Base-by-base conservation (phyloP, 2,113 vertebrate species). In the Callithrix jacchus region DNA sequence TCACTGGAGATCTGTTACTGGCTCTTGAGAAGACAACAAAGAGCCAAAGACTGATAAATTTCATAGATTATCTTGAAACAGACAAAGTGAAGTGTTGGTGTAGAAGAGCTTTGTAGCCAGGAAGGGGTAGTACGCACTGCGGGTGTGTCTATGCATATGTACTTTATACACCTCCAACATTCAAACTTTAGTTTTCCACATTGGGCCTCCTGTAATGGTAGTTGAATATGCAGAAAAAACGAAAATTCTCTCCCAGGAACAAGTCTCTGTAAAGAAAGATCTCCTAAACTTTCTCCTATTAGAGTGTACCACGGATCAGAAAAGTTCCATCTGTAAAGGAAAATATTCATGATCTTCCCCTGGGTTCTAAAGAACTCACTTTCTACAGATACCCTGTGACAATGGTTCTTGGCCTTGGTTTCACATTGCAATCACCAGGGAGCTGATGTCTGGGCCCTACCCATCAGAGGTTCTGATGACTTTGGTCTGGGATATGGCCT, bases 1-100 rank as follows among this genome's bases (percentile, higher is more conserved):
- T 97, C 97, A 97, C 96, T 97, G 95, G 96, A 98, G 97, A 98
- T 97, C 95, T 96, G 96, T 96, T 89, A 96, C 91, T 64, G 14
- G 87, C 93, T 89, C 91, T 96, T 87, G 87, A 95, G 91, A 96
- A 95, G 66, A 91, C 45, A 91, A 93, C 76, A 95, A 93, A 97
- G 91, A 87, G 61, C 64, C 58, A 14, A 96, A 96, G 89, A 93
- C 86, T 87, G 96, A 95, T 96, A 96, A 73, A 96, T 97, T 96
- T 90, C 81, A 6, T 45, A 92, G 94, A 73, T 77, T 89, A 94
- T 87, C 88, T 73, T 66, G 76, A 96, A 91, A 83, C 42, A 88
- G 54, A 96, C 52, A 76, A 87, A 93, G 66, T 27, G 52, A 96
- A 94, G 76, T 18, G 70, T 49, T 77, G 61, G 42, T 49, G 10